Base-by-base conservation (phyloP, 2,888 invertebrate genomes). In the Lottia gigantea region DNA sequence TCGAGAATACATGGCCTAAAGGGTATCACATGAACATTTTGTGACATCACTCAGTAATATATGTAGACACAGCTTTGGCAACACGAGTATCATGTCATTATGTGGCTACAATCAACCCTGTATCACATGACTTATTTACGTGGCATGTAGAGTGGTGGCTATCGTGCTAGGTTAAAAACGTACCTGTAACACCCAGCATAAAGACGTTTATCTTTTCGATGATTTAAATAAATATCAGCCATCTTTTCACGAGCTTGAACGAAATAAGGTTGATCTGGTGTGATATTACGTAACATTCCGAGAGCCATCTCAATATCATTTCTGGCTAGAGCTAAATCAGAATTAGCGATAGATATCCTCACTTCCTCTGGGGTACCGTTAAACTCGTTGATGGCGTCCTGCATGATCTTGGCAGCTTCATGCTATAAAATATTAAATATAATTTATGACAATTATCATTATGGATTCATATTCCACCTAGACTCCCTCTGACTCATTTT, bases 151-250 rank as follows among this genome's bases (percentile, higher is more conserved):
- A n/a, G n/a, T n/a, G n/a, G n/a, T n/a, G n/a, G n/a, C n/a, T n/a
- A n/a, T n/a, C n/a, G n/a, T n/a, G n/a, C n/a, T n/a, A n/a, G 31
- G 31, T 2, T 31, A 3, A 31, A 11, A n/a, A 62, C 78, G 61
- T 76, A 90, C 91, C 89, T 89, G 83, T 91, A 97, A 88, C 97
- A 97, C 77, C 93, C 92, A 1, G 96, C 94, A 89, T 95, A 98
- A 82, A 95, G 93, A 45, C 93, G 91, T 46, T 94, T 92, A 88
- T 98, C 97, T 72, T 95, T 95, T 73, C 95, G 92, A 79, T 95
- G 92, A 76, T 94, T 92, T 75, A 98, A 89, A 87, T 96, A 94
- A 76, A 98, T 94, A 74, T 96, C 93, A 0, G 98, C 98, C 91
- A 97, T 91, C 78, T 91, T 91, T 76, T 91, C 90, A 23, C 90